Base-by-base conservation (phyloP, 2,888 invertebrate species). In the Bimastos eiseni region DNA sequence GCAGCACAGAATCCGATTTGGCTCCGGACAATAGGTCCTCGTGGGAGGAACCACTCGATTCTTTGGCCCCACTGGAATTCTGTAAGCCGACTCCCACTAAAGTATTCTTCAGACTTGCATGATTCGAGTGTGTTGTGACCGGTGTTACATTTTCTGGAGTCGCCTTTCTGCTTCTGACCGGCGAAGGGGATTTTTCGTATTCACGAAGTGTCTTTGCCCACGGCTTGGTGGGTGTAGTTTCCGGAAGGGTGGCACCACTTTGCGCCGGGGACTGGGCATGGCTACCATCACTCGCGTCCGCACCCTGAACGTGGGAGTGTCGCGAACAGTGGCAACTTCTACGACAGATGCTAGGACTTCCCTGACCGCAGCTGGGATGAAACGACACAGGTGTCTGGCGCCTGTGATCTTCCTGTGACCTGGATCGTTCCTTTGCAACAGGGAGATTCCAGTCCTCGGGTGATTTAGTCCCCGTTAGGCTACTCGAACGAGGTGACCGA, bases 131-230 rank as follows among this genome's bases (percentile, higher is more conserved):
- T 30, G 11, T 11, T 70, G 70, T 13, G 36, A 36, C 36, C 34
- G 86, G 86, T 6, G 36, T 1, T 19, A 24, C 34, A 36, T 37
- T 86, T 36, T 91, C 91, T 21, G 91, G 89, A 24, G 88, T 90
- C 34, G 90, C 88, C 41, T 88, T 84, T n/a, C 91, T 41, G 41
- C 90, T 90, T 36, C 91, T 33, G 13, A 88, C 49, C 1, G 91
- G 91, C 24, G 91, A 91, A 11, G 91, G 91, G 0, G 91, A 90
- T 38, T 91, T 88, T 6, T 44, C 89, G 91, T 91, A 91, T 33
- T 84, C 86, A 8, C 91, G 41, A 44, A 91, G 88, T 5, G 91
- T 90, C 17, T 44, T 86, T 19, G 86, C 88, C 91, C 91, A 91
- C 19, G 91, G 88, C 70, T 91, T 86, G 21, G 86, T 86, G 37